Conservation (phyloP, 2,797 vertebrate species). For the Micropoecilia bifurca region DNA sequence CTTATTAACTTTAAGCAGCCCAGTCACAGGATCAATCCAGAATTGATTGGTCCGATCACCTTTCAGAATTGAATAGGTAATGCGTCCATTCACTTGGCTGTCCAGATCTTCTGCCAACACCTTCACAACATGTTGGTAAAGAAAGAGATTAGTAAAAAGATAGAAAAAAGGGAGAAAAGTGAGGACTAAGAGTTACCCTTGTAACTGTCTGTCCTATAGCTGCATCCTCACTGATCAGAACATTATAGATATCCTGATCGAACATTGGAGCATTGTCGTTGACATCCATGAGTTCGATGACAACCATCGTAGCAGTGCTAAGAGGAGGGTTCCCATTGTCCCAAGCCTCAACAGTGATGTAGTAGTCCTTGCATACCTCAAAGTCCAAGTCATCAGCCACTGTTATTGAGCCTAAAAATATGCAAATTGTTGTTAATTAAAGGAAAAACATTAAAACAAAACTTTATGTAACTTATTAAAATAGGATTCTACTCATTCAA, state of each 20-base stretch:
- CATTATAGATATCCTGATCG: conserved; percentile 90
- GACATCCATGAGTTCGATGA: conserved; percentile 92
- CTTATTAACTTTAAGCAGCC: conserved; percentile 94
- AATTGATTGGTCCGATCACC: conserved; percentile 95
- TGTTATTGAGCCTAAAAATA: conserved; percentile 86
- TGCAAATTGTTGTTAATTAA: background rate
- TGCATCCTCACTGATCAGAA: conserved; percentile 92
- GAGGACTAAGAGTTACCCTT: conserved; percentile 74
- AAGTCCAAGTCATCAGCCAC: conserved; percentile 92
- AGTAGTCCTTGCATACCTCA: conserved; percentile 92
- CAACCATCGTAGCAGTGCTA: conserved; percentile 91
- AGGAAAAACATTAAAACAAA: background rate
- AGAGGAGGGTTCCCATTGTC: conserved; percentile 92
- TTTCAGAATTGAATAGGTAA: conserved; percentile 91
- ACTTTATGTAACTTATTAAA: background rate
- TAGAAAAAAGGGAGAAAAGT: background rate
- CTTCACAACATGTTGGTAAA: conserved; percentile 65
- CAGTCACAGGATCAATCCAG: conserved; percentile 90
- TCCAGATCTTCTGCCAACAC: conserved; percentile 93
- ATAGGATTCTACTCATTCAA: background rate
- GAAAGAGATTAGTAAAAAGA: background rate
- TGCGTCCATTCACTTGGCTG: conserved; percentile 90
- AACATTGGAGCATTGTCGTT: conserved; percentile 95
- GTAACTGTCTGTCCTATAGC: conserved; percentile 88
- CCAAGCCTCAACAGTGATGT: conserved; percentile 91